Base-by-base conservation (phyloP, 2,888 invertebrate genomes). In the Eugnorisma glareosa region DNA sequence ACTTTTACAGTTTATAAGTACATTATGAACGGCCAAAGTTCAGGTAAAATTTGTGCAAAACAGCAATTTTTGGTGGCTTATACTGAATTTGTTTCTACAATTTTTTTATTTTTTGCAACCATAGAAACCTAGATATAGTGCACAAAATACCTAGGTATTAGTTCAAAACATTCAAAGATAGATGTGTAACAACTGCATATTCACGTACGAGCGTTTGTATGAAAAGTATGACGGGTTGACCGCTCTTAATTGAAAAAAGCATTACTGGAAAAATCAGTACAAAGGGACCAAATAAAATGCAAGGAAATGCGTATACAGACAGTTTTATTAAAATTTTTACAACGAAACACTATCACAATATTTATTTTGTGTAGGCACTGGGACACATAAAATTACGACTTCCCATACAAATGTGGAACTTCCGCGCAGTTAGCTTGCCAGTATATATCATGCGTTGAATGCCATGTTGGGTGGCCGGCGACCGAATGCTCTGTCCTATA, bases 331-430 rank as follows among this genome's bases (percentile, higher is more conserved):
- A 80, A 67, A 45, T 67, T 73, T 66, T 78, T 70, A 57, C 66
- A 61, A 79, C 75, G 70, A 57, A 73, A 84, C 73, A 82, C 82
- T 77, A 77, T 73, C 57, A 54, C 71, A 83, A 76, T 75, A 77
- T 86, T 86, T 88, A 86, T 88, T 88, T 71, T 70, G 51, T 75
- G 73, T 67, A 67, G 51, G 73, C 68, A 68, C 24, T 77, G 87
- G 77, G 85, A 80, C 86, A 83, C 74, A 74, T 82, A 86, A 86
- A 90, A 89, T 90, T 90, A 91, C 84, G 89, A 86, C 88, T 91
- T 91, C 91, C 90, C 81, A 86, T 89, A 90, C 89, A 89, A 89
- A 90, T 87, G 82, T 85, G 84, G 86, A 86, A 88, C 86, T 90
- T 90, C 89, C 90, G 89, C 89, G 88, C 87, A 85, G 89, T 89